Evolutionary conservation across 1,140 invertebrate species (phyloP).

Genomic region (Diorhabda carinulata): DNA sequence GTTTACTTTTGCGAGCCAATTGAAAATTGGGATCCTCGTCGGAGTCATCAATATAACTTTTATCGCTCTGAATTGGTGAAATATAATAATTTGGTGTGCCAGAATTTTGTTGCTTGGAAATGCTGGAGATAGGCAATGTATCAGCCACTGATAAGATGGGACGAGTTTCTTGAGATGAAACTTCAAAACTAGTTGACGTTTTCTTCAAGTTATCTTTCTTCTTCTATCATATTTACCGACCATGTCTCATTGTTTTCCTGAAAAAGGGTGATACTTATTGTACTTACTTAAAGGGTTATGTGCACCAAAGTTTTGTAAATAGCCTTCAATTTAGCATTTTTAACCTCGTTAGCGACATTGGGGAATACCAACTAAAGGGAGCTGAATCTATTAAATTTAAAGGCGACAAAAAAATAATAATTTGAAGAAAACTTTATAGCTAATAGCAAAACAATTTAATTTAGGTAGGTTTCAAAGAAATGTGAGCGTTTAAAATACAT

Average conservation of each 20-base stretch:
- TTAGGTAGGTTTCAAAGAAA: background rate
- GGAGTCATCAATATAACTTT: background rate
- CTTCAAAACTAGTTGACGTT: no score
- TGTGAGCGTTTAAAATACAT: background rate
- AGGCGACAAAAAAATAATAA: background rate
- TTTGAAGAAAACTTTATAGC: background rate
- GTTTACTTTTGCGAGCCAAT: background rate
- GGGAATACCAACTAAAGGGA: background rate
- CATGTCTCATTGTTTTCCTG: no score
- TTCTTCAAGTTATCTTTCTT: no score
- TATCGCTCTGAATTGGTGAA: background rate
- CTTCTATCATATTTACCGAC: no score
- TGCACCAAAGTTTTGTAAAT: no score
- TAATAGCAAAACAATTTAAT: background rate
- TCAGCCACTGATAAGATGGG: background rate
- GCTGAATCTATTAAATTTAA: background rate
- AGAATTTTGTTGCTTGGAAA: background rate
- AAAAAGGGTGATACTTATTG: no score
- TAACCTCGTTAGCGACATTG: no score
- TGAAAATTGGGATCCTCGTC: background rate
- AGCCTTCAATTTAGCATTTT: no score
- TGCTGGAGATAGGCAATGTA: background rate
- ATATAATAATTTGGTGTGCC: background rate
- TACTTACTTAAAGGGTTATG: no score
- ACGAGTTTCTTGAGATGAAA: background rate